These are phyloP conservation scores for Sarcophaga variegata DNA, from an alignment of 2,888 invertebrate genomes.

Conservation along the genomic window DNA sequence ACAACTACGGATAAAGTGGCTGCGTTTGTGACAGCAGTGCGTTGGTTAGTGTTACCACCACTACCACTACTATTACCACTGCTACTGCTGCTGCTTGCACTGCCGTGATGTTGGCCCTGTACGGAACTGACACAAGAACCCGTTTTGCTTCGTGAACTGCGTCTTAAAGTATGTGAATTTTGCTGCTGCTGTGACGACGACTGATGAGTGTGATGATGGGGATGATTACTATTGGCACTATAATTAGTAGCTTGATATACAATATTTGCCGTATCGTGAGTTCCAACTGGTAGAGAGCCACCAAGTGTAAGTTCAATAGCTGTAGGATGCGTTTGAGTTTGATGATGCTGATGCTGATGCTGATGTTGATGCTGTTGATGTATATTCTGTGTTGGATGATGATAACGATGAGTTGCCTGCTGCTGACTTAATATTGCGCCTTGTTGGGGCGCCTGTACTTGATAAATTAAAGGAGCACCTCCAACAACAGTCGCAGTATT, in stretches of 20 bases:
- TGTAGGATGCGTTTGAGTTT: conserved; percentile 43
- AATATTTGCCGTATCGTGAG: conserved; percentile 60
- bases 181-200: conserved; percentile 68
- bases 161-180: conserved; percentile 78
- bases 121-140: conserved; percentile 82
- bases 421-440: conserved; percentile 57
- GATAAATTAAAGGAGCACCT: conserved; percentile 73
- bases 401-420: conserved; percentile 62
- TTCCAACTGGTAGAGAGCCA: conserved; percentile 49
- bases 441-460: conserved; percentile 72
- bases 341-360: conserved; percentile 50
- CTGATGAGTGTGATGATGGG: conserved; percentile 60
- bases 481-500: conserved; percentile 63
- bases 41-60: conserved; percentile 65
- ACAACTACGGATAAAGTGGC: conserved; percentile 68
- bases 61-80: conserved; percentile 64
- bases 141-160: conserved; percentile 82
- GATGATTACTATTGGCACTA: conserved; percentile 56
- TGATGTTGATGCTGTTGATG: conserved; percentile 52
- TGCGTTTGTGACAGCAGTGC: conserved; percentile 61
- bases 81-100: conserved; percentile 74
- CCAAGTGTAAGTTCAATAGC: conserved; percentile 60
- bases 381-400: conserved; percentile 47
- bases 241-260: conserved; percentile 63
- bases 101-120: conserved; percentile 76